Percentiles rank a stretch among this genome's conserved stretches.
phyloP scores from a whole-genome alignment of 2,888 invertebrate genomes.

The Netelia fuscicornis region DNA sequence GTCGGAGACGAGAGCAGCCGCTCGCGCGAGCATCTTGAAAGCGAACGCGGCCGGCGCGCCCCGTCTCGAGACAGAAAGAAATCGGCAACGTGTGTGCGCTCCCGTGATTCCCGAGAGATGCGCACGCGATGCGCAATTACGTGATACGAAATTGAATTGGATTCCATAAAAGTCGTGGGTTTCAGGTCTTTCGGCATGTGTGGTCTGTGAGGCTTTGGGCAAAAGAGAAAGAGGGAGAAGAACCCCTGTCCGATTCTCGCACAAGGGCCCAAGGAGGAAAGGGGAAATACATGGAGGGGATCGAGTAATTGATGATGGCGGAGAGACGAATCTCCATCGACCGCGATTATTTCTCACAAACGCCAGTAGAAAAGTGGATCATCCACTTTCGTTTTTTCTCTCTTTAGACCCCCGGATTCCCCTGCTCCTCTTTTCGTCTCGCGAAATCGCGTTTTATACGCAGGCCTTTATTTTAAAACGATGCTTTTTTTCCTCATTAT shows the following conservation, averaged over 20 bases:
- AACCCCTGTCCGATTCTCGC: conserved; percentile 29
- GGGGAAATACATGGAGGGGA: conserved; percentile 49
- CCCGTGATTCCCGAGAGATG: conserved; percentile 49
- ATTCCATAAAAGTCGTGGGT: conserved; percentile 68
- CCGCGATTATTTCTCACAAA: conserved; percentile 54
- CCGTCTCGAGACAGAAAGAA: conserved; percentile 6
- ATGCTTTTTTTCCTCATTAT: neutral
- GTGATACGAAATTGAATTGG: conserved; percentile 70
- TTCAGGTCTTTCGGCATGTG: conserved; percentile 63
- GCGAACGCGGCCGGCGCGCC: conserved; percentile 28
- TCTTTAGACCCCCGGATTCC: too few relatives aligned
- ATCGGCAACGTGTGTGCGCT: conserved; percentile 45
- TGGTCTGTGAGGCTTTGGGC: conserved; percentile 57
- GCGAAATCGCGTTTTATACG: conserved; percentile 7
- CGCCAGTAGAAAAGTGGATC: conserved; percentile 12
- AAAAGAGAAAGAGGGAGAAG: neutral
- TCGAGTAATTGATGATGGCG: conserved; percentile 57
- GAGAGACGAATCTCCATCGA: conserved; percentile 59
- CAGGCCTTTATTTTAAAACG: neutral
- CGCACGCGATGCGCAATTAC: conserved; percentile 70
- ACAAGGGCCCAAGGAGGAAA: conserved; percentile 10
- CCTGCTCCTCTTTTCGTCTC: conserved; percentile 1
- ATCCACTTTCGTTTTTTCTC: conserved; percentile 31
- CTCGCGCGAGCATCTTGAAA: conserved; percentile 28
- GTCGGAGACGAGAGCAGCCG: conserved; percentile 2